Conservation (phyloP, 2,113 vertebrate species). For the Brachyistius frenatus region DNA sequence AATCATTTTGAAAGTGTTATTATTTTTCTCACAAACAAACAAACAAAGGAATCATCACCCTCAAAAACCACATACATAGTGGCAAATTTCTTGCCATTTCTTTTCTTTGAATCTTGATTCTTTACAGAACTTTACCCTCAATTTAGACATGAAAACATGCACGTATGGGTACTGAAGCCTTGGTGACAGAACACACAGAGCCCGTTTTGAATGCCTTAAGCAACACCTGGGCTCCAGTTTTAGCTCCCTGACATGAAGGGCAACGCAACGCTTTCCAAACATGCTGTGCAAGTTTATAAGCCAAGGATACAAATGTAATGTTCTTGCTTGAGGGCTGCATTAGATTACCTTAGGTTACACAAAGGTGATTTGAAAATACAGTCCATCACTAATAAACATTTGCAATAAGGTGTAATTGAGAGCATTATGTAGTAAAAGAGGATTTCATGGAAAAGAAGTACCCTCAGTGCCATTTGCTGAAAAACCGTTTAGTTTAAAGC, state of each 20-base stretch:
- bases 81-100: not conserved
- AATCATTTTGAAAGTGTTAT: not conserved
- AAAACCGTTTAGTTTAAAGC: constrained; percentile 51
- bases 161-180: constrained; percentile 40
- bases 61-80: too few relatives aligned
- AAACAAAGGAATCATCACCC: not conserved
- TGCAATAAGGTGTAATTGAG: not conserved
- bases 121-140: not conserved
- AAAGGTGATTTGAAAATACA: constrained; percentile 19
- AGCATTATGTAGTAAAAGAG: not conserved
- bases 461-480: not conserved
- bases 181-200: constrained; percentile 56
- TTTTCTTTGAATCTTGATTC: not conserved
- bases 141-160: constrained; percentile 14
- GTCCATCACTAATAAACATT: not conserved
- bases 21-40: not conserved
- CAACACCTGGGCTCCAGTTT: constrained; percentile 37
- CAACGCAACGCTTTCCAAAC: constrained; percentile 40
- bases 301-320: constrained; percentile 28
- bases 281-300: constrained; percentile 43
- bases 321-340: constrained; percentile 39
- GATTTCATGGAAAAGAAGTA: not conserved
- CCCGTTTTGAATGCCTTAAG: constrained; percentile 69
- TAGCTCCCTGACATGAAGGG: constrained; percentile 2
- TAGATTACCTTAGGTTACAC: constrained; percentile 34